Conservation (phyloP, 2,888 invertebrate species). For the Hemaris fuciformis region DNA sequence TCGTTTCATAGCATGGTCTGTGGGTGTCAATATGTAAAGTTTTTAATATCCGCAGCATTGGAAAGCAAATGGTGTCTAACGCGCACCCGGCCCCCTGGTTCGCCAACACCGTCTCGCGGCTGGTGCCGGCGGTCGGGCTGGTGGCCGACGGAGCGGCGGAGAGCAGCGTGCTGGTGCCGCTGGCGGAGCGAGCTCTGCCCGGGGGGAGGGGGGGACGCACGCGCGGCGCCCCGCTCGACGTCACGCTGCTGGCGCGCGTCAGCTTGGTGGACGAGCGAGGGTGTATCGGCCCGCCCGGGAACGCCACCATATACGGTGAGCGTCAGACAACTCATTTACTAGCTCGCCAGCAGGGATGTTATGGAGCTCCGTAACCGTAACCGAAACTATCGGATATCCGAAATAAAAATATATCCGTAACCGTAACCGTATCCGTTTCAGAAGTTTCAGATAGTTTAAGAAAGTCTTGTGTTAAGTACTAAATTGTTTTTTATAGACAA, state of each 20-base stretch:
- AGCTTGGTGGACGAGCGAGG: conserved; percentile 62
- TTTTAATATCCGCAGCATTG: conserved; percentile 48
- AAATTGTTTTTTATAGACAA: too few species aligned
- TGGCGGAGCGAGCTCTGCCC: conserved; percentile 39
- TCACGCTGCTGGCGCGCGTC: conserved; percentile 61
- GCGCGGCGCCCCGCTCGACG: conserved; percentile 40
- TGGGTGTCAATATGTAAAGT: too few species aligned
- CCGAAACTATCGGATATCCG: too few species aligned
- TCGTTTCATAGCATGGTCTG: too few species aligned
- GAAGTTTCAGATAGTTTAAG: too few species aligned
- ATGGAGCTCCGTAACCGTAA: too few species aligned
- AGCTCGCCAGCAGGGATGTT: too few species aligned
- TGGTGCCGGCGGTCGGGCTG: conserved; percentile 46
- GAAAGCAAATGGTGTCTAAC: conserved; percentile 68
- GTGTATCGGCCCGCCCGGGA: conserved; percentile 64
- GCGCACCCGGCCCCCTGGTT: conserved; percentile 67
- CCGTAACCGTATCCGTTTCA: too few species aligned
- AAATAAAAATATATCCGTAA: too few species aligned
- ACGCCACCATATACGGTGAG: conserved; percentile 66
- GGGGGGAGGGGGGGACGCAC: conserved; percentile 30
- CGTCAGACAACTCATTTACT: too few species aligned
- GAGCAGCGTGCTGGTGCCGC: conserved; percentile 51
- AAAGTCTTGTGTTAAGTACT: too few species aligned
- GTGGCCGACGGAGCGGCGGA: conserved; percentile 47
- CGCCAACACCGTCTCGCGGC: conserved; percentile 48